Base-by-base conservation (phyloP, 2,797 vertebrate genomes). In the Lagorchestes hirsutus region DNA sequence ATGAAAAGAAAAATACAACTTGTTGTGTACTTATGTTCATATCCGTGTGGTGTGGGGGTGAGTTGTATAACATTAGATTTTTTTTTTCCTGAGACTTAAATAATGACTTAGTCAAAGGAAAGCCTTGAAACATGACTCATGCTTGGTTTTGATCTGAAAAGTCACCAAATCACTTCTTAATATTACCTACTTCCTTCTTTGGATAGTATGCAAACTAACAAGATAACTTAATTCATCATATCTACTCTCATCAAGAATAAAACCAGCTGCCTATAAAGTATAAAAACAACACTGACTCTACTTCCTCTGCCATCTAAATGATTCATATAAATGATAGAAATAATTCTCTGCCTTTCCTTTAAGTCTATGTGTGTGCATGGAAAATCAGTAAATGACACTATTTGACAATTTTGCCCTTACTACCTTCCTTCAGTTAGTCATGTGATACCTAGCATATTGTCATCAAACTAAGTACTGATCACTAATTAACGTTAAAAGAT, bases 391-490 rank as follows among this genome's bases (percentile, higher is more conserved):
- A 82, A 24, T 82, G 22, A 10, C 18, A 91, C 22, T 82, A 87
- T 93, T 90, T 90, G 93, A 93, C 14, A 82, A 93, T 62, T 95
- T 97, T 90, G 93, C 31, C 28, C 50, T 56, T 31, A 56, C n/a
- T 90, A 28, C 5, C 14, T 94, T 95, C 67, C n/a, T 93, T 92
- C 13, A 90, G 97, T 93, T 95, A 95, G 97, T 97, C 74, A 62
- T 90, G 55, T 96, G 50, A 93, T 58, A 96, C 54, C 46, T 67
- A 74, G 46, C 94, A 56, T 55, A 55, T 12, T 90, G 87, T 87
- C 91, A 96, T 27, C 90, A 95, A 95, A 94, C 16, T 13, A 67
- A 54, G 59, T 94, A 95, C 96, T 97, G 96, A 96, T 97, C 96
- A 97, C 97, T 11, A 0, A 97, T 18, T 92, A 90, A 96, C 24